Evolutionary conservation across 2,113 vertebrate genomes (phyloP), one percentile per base, ranked within the genome.

Genomic region (Willisornis vidua): DNA sequence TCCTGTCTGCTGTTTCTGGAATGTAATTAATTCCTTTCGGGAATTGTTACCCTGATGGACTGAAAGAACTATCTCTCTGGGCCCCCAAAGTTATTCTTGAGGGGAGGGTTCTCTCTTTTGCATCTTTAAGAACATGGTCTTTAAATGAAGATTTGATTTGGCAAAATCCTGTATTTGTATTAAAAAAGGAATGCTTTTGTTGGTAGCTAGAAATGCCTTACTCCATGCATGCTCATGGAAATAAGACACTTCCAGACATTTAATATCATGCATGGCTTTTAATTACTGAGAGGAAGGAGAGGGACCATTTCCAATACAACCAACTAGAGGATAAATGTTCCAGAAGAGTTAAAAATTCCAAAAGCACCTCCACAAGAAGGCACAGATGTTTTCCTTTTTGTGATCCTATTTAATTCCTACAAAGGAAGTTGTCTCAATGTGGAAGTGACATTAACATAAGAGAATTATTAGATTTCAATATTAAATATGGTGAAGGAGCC

Each of bases 1-100:
- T 92, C 41, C 46, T 61, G 35, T 49, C 68, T 93, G 90, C 86
- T 85, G 66, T 67, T 96, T 97, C 73, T 95, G 94, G 94, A 97
- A 96, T 65, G 35, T 63, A 52, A 48, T 82, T 61, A 79, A 68
- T 94, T 97, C 52, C 95, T 73, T 94, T 95, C 87, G 82, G 11
- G 12, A 67, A 65, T 58, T 86, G 72, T 88, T 90, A 19, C 86
- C 62, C 89, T 78, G 87, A 41, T 96, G 94, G 86, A 8, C 20
- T 79, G 33, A 86, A 70, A 45, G 19, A 62, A 91, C 23, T n/a
- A 8, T 61, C 20, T 87, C 23, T 35, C 18, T 59, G 35, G 67
- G 14, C 18, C n/a, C 48, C 6, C 4, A 52, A 33, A 72, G 43
- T 25, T 20, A 58, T 55, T 63, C 39, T 63, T 43, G 61, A 7